These are phyloP conservation scores for Ciona savignyi DNA, from an alignment of 23 tunicate genomes.

Conservation along the genomic window DNA sequence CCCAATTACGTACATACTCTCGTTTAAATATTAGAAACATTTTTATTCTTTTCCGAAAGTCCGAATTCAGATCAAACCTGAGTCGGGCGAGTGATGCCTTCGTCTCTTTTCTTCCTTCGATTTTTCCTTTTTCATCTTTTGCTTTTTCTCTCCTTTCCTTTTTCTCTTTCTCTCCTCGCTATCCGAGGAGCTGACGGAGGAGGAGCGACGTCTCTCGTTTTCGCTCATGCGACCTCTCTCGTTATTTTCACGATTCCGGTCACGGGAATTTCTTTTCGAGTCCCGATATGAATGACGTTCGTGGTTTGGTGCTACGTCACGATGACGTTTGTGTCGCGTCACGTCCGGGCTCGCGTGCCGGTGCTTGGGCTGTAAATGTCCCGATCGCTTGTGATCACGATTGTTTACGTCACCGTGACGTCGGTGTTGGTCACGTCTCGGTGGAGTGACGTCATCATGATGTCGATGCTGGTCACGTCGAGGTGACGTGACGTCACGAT, in stretches of 20 bases:
- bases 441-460: constrained; percentile 17
- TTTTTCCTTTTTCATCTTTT: constrained; percentile 1
- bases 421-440: neutral
- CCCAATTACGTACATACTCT: too few species aligned
- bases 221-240: neutral
- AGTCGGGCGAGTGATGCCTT: neutral
- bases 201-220: neutral
- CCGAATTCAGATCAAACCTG: constrained; percentile 5
- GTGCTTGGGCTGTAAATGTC: neutral
- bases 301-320: constrained; percentile 4
- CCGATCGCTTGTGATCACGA: neutral
- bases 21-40: too few species aligned
- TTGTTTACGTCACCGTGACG: constrained; percentile 1
- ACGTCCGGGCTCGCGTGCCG: constrained; percentile 3
- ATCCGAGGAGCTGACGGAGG: constrained; percentile 10
- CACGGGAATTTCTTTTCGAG: neutral
- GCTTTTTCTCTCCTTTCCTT: constrained; percentile 3
- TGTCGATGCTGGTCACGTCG: neutral
- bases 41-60: too few species aligned
- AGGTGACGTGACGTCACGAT: constrained; percentile 5
- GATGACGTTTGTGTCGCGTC: constrained; percentile 10
- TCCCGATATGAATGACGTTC: neutral
- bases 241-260: constrained; percentile 8
- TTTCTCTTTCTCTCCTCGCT: constrained; percentile 9
- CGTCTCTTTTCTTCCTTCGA: constrained; percentile 9